Evolutionary conservation across 2,113 vertebrate genomes (phyloP).

Genomic region (Parus major): DNA sequence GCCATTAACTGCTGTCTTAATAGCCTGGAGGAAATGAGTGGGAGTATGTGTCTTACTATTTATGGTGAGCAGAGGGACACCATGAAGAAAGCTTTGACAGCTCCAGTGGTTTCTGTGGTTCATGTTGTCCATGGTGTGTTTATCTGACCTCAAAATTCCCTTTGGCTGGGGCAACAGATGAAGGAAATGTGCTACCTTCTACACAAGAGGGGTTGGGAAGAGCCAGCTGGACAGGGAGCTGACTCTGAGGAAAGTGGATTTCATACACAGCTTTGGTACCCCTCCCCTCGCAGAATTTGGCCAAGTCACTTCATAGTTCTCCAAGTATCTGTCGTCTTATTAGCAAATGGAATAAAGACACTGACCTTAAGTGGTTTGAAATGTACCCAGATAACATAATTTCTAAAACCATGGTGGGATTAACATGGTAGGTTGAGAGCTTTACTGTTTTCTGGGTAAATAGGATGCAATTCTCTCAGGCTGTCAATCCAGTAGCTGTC

Average conservation of each 20-base stretch:
- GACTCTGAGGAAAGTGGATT: not conserved
- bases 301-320: not conserved
- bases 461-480: slow-evolving; percentile 10
- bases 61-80: not conserved
- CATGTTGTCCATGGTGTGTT: not conserved
- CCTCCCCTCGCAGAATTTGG: not conserved
- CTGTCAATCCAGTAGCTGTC: slow-evolving; percentile 50
- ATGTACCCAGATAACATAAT: not conserved
- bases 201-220: fast-evolving
- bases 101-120: not conserved
- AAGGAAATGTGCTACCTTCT: not conserved
- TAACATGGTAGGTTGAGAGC: not conserved
- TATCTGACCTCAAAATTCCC: not conserved
- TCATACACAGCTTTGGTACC: not conserved
- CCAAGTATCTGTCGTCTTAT: not conserved
- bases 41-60: not conserved
- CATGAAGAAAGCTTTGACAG: not conserved
- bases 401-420: not conserved
- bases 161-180: not conserved
- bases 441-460: slow-evolving; percentile 36
- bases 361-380: not conserved
- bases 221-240: not conserved
- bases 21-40: not conserved
- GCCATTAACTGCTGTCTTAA: not conserved
- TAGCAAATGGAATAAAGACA: not conserved